Evolutionary conservation across 92 coral and sea anemone genomes (phyloP).

Genomic region (Epizoanthus illoricatus): DNA sequence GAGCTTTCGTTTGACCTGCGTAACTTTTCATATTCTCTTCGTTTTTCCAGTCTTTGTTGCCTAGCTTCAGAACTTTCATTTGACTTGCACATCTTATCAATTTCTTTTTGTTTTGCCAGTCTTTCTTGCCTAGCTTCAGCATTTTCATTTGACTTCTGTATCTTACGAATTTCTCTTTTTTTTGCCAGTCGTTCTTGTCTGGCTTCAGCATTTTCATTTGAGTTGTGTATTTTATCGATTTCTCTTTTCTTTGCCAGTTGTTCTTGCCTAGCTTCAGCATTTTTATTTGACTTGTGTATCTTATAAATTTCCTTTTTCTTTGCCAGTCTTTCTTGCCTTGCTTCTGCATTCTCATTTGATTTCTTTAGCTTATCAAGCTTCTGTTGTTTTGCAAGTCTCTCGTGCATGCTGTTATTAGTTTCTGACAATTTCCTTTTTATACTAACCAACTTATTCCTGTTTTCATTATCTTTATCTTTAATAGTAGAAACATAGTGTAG

Average conservation of each 20-base stretch:
- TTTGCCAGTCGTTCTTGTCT: slow-evolving; percentile 33
- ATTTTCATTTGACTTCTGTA: slow-evolving; percentile 17
- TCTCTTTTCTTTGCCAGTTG: slow-evolving; percentile 1
- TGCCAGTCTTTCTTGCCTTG: slow-evolving; percentile 26
- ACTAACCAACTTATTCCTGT: slow-evolving; percentile 22
- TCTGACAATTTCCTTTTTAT: slow-evolving; percentile 35
- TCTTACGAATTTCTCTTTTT: slow-evolving; percentile 25
- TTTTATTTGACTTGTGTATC: slow-evolving; percentile 14
- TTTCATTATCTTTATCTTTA: slow-evolving; percentile 20
- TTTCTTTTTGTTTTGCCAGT: neutral
- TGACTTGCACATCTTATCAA: too few species aligned
- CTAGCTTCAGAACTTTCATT: too few species aligned
- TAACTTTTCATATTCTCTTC: neutral
- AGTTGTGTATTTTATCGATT: slow-evolving; percentile 3
- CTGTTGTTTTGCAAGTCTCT: neutral
- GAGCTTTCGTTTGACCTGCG: too few species aligned
- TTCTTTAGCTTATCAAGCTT: neutral
- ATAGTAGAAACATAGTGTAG: slow-evolving; percentile 47
- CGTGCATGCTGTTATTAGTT: slow-evolving; percentile 16
- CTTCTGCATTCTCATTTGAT: slow-evolving; percentile 21
- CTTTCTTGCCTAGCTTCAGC: slow-evolving; percentile 27
- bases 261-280: slow-evolving; percentile 24
- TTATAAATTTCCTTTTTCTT: neutral
- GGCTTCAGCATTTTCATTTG: slow-evolving; percentile 25
- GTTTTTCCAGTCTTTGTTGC: slow-evolving; percentile 17